phyloP scores from a whole-genome alignment of 2,888 invertebrate genomes.

The Subacronicta megacephala region DNA sequence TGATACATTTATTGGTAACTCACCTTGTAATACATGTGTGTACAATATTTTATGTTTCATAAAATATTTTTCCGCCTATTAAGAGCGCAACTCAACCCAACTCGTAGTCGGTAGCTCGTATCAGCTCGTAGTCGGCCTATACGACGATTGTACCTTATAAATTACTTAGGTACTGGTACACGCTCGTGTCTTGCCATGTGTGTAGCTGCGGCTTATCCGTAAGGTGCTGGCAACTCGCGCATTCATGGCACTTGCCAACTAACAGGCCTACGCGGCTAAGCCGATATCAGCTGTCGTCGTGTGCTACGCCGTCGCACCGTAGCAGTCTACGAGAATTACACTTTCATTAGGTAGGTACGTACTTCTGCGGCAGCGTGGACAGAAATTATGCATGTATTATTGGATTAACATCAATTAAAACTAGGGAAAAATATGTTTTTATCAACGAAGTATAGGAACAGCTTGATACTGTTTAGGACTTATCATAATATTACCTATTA shows the following conservation, averaged over 20 bases:
- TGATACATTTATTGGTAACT: constrained; percentile 51
- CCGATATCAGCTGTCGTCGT: constrained; percentile 69
- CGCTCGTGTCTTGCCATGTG: constrained; percentile 61
- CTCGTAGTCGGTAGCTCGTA: too few relatives aligned
- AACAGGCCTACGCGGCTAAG: constrained; percentile 79
- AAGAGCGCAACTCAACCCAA: constrained; percentile 40
- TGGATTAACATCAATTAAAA: too few relatives aligned
- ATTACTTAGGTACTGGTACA: constrained; percentile 22
- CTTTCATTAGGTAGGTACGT: too few relatives aligned
- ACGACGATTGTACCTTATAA: constrained; percentile 20
- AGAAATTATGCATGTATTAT: too few relatives aligned
- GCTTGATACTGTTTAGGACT: too few relatives aligned
- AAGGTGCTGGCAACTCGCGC: constrained; percentile 79
- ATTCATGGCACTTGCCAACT: constrained; percentile 84
- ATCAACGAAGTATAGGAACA: too few relatives aligned
- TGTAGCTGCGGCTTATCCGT: constrained; percentile 69
- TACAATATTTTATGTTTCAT: constrained; percentile 48
- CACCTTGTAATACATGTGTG: constrained; percentile 42
- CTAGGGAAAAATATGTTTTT: too few relatives aligned
- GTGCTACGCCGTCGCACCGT: constrained; percentile 72
- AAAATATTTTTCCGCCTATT: constrained; percentile 55
- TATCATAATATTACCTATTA: too few relatives aligned
- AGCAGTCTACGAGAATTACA: constrained; percentile 66
- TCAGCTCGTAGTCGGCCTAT: constrained; percentile 13
- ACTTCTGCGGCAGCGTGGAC: constrained; percentile 9